phyloP scores from a whole-genome alignment of 1,140 invertebrate species.

The Bombus soroeensis region DNA sequence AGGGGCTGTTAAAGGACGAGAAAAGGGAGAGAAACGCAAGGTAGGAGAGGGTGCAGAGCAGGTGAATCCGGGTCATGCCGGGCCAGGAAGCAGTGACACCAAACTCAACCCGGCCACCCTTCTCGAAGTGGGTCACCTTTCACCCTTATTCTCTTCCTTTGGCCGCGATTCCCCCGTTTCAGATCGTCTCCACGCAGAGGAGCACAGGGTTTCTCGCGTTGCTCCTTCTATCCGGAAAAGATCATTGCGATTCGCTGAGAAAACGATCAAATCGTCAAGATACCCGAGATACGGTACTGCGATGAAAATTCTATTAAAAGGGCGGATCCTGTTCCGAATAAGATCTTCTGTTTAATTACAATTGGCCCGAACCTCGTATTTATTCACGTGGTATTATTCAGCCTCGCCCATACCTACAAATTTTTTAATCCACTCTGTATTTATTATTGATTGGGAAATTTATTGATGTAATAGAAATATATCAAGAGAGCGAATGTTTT shows the following conservation, averaged over 20 bases:
- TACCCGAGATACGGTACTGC: too few species aligned
- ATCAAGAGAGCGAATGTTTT: too few species aligned
- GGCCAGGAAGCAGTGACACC: slow-evolving; percentile 56
- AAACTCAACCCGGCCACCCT: slow-evolving; percentile 53
- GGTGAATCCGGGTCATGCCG: slow-evolving; percentile 53
- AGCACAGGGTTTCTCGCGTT: background rate
- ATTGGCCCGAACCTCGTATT: too few species aligned
- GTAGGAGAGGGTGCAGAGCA: slow-evolving; percentile 28
- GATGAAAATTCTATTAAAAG: too few species aligned
- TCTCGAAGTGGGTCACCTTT: slow-evolving; percentile 53
- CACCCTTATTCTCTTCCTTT: slow-evolving; percentile 46
- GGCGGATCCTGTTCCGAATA: too few species aligned
- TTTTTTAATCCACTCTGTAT: too few species aligned
- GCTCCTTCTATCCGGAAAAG: background rate
- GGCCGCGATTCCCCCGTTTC: slow-evolving; percentile 1
- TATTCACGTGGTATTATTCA: too few species aligned
- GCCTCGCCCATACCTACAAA: too few species aligned
- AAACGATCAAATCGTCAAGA: background rate
- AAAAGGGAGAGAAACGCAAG: slow-evolving; percentile 48
- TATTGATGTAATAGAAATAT: too few species aligned
- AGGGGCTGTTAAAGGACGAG: slow-evolving; percentile 18
- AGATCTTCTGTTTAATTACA: too few species aligned
- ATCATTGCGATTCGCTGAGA: background rate
- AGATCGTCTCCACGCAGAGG: slow-evolving; percentile 11
- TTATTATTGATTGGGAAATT: too few species aligned